Percentiles rank a stretch among this genome's conserved stretches.
Conservation (phyloP, 2,113 vertebrate genomes). For the Fulmarus glacialis region DNA sequence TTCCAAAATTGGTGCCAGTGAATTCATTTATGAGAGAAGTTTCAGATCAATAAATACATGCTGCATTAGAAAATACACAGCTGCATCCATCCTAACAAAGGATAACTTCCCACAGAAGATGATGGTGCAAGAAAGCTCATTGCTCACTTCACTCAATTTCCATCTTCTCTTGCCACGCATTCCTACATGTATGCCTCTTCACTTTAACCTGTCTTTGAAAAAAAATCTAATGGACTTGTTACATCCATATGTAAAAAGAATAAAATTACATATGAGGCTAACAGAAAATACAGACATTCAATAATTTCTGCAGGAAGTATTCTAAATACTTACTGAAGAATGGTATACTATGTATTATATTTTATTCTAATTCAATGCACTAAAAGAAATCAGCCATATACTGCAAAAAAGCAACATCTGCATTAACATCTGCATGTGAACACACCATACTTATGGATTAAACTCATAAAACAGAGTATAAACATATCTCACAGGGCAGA, state of each 20-base stretch:
- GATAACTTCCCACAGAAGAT: neutral
- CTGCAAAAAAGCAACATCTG: neutral
- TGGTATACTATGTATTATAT: neutral
- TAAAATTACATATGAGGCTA: neutral
- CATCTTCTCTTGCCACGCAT: neutral
- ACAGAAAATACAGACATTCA: neutral
- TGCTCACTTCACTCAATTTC: neutral
- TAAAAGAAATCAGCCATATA: neutral
- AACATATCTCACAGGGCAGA: neutral
- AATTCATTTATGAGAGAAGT: neutral
- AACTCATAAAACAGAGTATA: neutral
- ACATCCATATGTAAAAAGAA: neutral
- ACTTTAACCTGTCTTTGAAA: neutral
- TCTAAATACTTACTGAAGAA: neutral
- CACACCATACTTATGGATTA: neutral
- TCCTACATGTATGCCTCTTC: neutral
- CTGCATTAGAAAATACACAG: neutral
- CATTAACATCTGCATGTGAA: neutral
- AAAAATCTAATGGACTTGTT: neutral
- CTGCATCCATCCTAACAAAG: neutral
- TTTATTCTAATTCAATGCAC: neutral
- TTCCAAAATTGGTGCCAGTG: neutral
- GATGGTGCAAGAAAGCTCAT: neutral
- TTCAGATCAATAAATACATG: neutral
- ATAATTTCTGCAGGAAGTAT: neutral